Evolutionary conservation across 2,113 vertebrate genomes (phyloP), one percentile per base, ranked within the genome.

Genomic region (Chaenogobius annularis): DNA sequence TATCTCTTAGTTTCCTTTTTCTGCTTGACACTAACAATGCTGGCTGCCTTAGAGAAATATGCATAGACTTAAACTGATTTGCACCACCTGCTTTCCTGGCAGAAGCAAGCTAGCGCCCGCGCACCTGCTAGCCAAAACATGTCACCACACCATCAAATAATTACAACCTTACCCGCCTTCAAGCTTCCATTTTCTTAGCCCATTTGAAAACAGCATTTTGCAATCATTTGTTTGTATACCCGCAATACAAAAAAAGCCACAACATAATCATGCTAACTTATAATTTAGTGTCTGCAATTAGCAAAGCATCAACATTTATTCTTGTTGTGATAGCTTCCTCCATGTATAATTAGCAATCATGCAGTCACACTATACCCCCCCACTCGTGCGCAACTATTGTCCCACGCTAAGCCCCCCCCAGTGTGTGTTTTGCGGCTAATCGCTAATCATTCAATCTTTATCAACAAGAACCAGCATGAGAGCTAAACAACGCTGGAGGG

Each of bases 261-360:
- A n/a, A 31, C 48, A 58, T 69, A 79, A 88, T 90, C 85, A 82
- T 12, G 74, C 76, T 73, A 73, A 74, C 73, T 69, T 74, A 23
- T 79, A 77, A 83, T 88, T 85, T 78, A 70, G 78, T 64, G 70
- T 70, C 76, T 7, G 69, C 70, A 85, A 86, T 89, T 86, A 88
- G 71, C 61, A 3, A 47, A 59, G 55, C 61, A 11, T 56, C 72
- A 82, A 75, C 79, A 81, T 81, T 83, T 70, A 81, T 81, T 74
- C 54, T 83, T 87, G 77, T 84, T 86, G 73, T 77, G 79, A 69
- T 63, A 19, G 71, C 73, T 74, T 77, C 58, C 63, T 65, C 50
- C 10, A 82, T 73, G 69, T 81, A 72, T 88, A 88, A 89, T 91
- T 89, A 83, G 77, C 83, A 84, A 88, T 87, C 83, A 80, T 62